Evolutionary conservation across 2,888 invertebrate species (phyloP).

Genomic region (Cerceris rybyensis): DNA sequence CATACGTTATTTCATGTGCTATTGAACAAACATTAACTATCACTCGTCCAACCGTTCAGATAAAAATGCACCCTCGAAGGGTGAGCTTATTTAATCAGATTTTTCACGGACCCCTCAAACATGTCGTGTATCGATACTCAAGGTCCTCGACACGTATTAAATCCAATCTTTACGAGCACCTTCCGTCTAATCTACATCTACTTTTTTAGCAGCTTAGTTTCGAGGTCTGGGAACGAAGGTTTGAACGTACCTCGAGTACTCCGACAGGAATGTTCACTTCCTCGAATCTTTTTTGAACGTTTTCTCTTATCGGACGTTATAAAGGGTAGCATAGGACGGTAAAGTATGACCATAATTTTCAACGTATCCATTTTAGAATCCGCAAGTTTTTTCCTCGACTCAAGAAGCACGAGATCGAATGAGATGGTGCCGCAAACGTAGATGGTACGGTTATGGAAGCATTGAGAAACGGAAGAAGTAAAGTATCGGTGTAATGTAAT

Average conservation of each 20-base stretch:
- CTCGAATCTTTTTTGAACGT: too few species aligned
- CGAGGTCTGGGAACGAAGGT: too few species aligned
- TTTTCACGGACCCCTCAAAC: slow-evolving; percentile 38
- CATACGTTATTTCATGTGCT: too few species aligned
- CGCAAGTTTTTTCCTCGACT: slow-evolving; percentile 1
- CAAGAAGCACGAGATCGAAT: not conserved
- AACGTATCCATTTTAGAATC: slow-evolving; percentile 10
- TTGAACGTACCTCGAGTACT: too few species aligned
- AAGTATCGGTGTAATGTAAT: slow-evolving; percentile 32
- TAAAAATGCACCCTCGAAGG: not conserved
- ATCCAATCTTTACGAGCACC: slow-evolving; percentile 34
- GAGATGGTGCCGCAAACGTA: slow-evolving; percentile 1
- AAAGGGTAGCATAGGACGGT: not conserved
- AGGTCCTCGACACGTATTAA: slow-evolving; percentile 38
- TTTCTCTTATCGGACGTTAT: too few species aligned
- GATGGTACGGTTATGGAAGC: slow-evolving; percentile 25
- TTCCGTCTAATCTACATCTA: slow-evolving; percentile 13
- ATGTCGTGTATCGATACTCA: slow-evolving; percentile 6
- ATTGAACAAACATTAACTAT: not conserved
- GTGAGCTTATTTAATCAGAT: slow-evolving; percentile 47
- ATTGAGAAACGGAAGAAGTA: slow-evolving; percentile 15
- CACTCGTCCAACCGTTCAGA: not conserved
- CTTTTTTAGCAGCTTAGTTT: too few species aligned
- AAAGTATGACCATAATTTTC: slow-evolving; percentile 13
- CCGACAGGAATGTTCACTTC: too few species aligned